phyloP scores from a whole-genome alignment of 2,888 invertebrate genomes.

The Mechanitis mazaeus region DNA sequence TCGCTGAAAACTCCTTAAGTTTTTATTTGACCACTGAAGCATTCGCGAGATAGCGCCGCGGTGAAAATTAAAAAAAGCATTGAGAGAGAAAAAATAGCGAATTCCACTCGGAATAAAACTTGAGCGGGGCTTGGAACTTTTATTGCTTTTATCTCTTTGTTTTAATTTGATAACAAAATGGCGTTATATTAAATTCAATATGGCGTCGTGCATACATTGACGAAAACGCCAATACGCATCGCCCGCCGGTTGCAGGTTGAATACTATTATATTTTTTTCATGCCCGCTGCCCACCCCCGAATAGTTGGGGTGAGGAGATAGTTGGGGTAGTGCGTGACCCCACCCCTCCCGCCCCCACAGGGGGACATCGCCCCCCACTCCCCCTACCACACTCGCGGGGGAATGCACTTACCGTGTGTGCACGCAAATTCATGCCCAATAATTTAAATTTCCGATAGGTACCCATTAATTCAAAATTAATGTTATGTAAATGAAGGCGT shows the following conservation, averaged over 20 bases:
- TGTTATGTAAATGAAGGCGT: constrained; percentile 41
- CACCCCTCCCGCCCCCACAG: constrained; percentile 37
- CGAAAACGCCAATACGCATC: constrained; percentile 62
- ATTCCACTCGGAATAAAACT: constrained; percentile 42
- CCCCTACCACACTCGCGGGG: constrained; percentile 31
- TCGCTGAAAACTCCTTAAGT: constrained; percentile 70
- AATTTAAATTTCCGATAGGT: constrained; percentile 73
- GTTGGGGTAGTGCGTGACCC: constrained; percentile 63
- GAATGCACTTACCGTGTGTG: constrained; percentile 64
- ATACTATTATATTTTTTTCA: constrained; percentile 69
- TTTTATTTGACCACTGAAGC: constrained; percentile 78
- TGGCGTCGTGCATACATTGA: constrained; percentile 62
- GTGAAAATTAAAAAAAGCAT: constrained; percentile 71
- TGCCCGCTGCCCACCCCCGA: constrained; percentile 66
- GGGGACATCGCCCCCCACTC: constrained; percentile 18
- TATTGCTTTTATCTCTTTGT: constrained; percentile 29
- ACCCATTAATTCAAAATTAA: constrained; percentile 63
- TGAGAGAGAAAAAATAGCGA: constrained; percentile 48
- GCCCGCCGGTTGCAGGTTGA: constrained; percentile 67
- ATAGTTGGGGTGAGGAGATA: constrained; percentile 62
- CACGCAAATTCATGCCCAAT: constrained; percentile 72
- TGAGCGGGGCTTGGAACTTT: constrained; percentile 33
- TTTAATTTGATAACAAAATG: constrained; percentile 19
- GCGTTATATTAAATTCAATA: constrained; percentile 52
- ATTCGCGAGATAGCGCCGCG: constrained; percentile 74